Evolutionary conservation across 2,113 vertebrate genomes (phyloP), one percentile per base, ranked within the genome.

Genomic region (Gymnorhina tibicen): DNA sequence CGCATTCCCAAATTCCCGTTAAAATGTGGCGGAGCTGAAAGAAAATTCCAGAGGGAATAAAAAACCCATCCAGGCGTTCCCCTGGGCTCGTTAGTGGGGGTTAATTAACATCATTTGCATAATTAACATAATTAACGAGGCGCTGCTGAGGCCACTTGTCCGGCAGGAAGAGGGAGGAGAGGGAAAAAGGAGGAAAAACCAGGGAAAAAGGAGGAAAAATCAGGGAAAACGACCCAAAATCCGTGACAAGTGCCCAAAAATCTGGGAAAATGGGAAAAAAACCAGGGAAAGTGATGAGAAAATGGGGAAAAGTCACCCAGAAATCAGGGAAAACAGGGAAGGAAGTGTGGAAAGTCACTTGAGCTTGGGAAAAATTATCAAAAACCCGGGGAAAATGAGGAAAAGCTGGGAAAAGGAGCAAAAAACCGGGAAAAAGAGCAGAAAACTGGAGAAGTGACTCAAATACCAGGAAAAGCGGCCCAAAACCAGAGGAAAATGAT

Each of bases 1-100:
- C 62, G 13, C 77, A 32, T 33, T 46, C 64, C 79, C 64, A 15
- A 82, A 82, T 50, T 82, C 79, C 78, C 52, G 64, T 81, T 68
- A 47, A 68, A 68, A 68, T 13, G 50, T 6, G 77, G 21, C 16
- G 3, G 41, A 26, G 63, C 63, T 27, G 63, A 81, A 81, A 58
- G 64, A 28, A 82, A 82, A 82, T 82, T 82, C 78, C 78, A 82
- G 78, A 69, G 78, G 78, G 78, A 82, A 82, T 82, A 69, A 82
- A 82, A 82, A 82, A 69, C 78, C 15, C 78, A 82, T n/a, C 78
- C 78, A 82, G 53, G 78, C 78, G 35, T 59, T 49, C 23, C 78
- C 63, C 42, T 0, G 22, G 78, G n/a, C 78, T 81, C 64, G 17
- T 81, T 81, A 81, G 78, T 0, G 77, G 63, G 49, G 63, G 78